Evolutionary conservation across 2,797 vertebrate species (phyloP), one percentile per base, ranked within the genome.

Genomic region (Capromys pilorides): DNA sequence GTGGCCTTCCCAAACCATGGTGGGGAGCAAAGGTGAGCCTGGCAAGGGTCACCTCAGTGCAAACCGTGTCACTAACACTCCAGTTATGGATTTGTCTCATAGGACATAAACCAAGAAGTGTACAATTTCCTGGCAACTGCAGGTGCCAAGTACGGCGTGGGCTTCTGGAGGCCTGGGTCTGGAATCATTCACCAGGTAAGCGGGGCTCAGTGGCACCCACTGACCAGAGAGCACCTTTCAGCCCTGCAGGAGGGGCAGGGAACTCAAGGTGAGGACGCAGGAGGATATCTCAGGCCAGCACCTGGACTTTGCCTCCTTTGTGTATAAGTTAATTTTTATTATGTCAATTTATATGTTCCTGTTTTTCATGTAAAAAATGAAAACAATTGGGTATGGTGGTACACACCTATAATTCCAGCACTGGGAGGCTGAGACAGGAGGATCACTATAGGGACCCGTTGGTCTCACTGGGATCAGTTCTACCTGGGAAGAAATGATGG

Each of bases 81-180:
- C 96, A 31, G 3, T n/a, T 96, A 96, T 96, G 94, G 39, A 89
- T 51, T 97, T 96, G 0, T 94, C 33, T 97, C 86, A 92, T 61
- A 99, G 99, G 99, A 99, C 69, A 98, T 99, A 91, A 99, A 99
- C 95, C 97, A 99, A 91, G 99, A 99, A 96, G 99, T 99, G 45
- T 99, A 99, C 97, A 99, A 99, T 96, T 99, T 99, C 94, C 98
- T 99, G 80, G 98, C 99, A 90, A 98, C 98, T 0, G 98, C 99
- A 93, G 99, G 98, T 93, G 99, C 99, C 90, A 99, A 99, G 96
- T 99, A 99, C 67, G 99, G 99, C 31, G 99, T 99, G 87, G 99
- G 99, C 91, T 99, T 99, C 98, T 99, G 99, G 99, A 99, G 99
- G 98, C 99, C 99, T 19, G 99, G 99, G 14, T 99, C 99, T 0